A percentile compares a stretch with the other conserved stretches of the same genome.
Evolutionary conservation across 2,113 vertebrate species (phyloP).

Genomic region (Pomatostomus ruficeps): DNA sequence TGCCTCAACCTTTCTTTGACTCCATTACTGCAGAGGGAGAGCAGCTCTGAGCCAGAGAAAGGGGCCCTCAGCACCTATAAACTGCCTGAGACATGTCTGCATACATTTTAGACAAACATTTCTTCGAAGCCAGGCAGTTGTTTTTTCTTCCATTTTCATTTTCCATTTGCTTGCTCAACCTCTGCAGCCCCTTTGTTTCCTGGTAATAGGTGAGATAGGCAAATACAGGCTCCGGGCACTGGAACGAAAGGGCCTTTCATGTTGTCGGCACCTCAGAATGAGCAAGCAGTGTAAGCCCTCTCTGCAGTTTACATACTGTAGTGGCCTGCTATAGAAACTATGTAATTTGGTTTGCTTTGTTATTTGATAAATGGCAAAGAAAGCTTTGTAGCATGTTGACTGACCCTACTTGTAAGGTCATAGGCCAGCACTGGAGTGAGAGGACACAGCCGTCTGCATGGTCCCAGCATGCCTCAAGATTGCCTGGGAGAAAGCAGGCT

Average conservation of each 20-base stretch:
- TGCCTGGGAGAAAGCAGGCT: conserved; percentile 70
- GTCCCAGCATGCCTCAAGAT: conserved; percentile 34
- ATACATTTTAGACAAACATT: conserved; percentile 45
- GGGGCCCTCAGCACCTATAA: not conserved
- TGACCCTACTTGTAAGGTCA: conserved; percentile 44
- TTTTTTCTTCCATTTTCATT: conserved; percentile 59
- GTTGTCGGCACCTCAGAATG: not conserved
- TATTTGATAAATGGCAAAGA: conserved; percentile 49
- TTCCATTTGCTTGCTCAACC: conserved; percentile 53
- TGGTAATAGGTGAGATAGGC: conserved; percentile 50
- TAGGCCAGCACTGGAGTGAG: not conserved
- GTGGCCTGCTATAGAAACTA: conserved; percentile 59
- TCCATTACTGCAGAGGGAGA: not conserved
- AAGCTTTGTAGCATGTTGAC: conserved; percentile 36
- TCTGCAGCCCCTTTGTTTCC: conserved; percentile 45
- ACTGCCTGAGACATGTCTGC: not conserved
- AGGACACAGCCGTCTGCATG: not conserved
- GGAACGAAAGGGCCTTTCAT: conserved; percentile 43
- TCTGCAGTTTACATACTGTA: conserved; percentile 47
- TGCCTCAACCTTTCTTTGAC: not conserved
- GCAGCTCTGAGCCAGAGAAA: not conserved
- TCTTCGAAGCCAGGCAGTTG: not conserved
- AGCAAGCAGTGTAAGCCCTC: conserved; percentile 2
- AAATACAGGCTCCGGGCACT: conserved; percentile 18
- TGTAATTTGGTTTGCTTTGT: conserved; percentile 35